phyloP scores from a whole-genome alignment of 2,113 vertebrate species.

The Perca flavescens region DNA sequence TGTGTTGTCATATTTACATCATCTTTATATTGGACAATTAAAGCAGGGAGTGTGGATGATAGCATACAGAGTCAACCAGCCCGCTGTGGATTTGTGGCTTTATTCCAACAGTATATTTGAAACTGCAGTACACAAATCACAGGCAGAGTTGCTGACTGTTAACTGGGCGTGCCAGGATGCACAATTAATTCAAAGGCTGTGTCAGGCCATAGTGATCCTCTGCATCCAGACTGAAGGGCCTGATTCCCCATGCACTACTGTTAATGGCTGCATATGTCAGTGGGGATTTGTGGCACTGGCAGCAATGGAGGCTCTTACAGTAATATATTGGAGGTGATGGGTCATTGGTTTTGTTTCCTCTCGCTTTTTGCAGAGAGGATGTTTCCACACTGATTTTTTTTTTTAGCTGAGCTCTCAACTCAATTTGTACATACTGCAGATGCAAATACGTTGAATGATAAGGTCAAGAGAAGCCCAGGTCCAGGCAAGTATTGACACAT shows the following conservation, averaged over 20 bases:
- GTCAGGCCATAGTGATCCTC: constrained; percentile 73
- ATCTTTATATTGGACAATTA: constrained; percentile 67
- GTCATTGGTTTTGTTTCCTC: constrained; percentile 72
- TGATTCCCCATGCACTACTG: constrained; percentile 73
- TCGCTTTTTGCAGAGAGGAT: constrained; percentile 41
- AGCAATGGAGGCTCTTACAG: constrained; percentile 54
- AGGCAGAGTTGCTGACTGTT: constrained; percentile 83
- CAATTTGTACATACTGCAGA: constrained; percentile 24
- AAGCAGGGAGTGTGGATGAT: constrained; percentile 42
- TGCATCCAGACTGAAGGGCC: constrained; percentile 65
- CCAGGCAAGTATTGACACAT: constrained; percentile 21
- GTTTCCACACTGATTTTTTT: constrained; percentile 24
- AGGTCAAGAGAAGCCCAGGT: constrained; percentile 32
- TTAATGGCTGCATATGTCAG: constrained; percentile 77
- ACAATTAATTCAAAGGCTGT: constrained; percentile 79
- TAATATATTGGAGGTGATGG: constrained; percentile 76
- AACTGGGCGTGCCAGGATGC: constrained; percentile 69
- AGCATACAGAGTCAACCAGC: constrained; percentile 34
- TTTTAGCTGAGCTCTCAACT: constrained; percentile 69
- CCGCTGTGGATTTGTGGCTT: constrained; percentile 70
- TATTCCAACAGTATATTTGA: constrained; percentile 63
- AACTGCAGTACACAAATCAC: constrained; percentile 81
- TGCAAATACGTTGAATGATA: constrained; percentile 55
- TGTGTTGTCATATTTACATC: constrained; percentile 51
- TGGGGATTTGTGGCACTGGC: constrained; percentile 71